Percentiles rank a stretch among this genome's conserved stretches.
Conservation (phyloP, 1,140 invertebrate species). For the Bombus cullumanus region DNA sequence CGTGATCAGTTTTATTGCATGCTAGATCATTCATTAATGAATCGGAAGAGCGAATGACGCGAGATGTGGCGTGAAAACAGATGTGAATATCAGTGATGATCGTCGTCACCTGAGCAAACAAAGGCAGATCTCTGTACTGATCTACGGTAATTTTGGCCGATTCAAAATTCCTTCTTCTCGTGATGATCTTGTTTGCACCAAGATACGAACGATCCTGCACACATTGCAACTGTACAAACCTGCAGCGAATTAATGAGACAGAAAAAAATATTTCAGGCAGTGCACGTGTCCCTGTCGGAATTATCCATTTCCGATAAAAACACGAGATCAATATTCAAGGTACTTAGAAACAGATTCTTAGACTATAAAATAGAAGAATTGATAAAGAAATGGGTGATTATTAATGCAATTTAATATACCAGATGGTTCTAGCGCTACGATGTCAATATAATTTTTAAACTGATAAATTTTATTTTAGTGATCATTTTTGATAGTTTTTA, state of each 20-base stretch:
- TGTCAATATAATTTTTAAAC: not conserved
- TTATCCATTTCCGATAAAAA: conserved; percentile 64
- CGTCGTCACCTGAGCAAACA: conserved; percentile 70
- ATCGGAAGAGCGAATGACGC: conserved; percentile 18
- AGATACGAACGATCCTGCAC: not conserved
- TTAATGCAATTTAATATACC: not conserved
- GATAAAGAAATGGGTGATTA: not conserved
- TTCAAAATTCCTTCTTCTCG: conserved; percentile 36
- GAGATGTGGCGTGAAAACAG: conserved; percentile 50
- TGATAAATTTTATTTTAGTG: not conserved
- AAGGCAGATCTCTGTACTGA: conserved; percentile 43
- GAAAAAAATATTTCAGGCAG: conserved; percentile 59
- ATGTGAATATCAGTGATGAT: conserved; percentile 52
- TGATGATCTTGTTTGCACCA: not conserved
- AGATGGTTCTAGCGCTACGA: too few species aligned
- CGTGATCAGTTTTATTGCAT: not conserved
- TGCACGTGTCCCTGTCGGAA: conserved; percentile 70
- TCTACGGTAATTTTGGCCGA: conserved; percentile 47
- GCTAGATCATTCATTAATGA: conserved; percentile 46
- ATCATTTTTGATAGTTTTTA: not conserved
- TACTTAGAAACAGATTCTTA: not conserved
- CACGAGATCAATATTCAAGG: conserved; percentile 29
- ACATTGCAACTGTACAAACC: conserved; percentile 70
- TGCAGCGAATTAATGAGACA: conserved; percentile 25
- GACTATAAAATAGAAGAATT: not conserved